A percentile compares a stretch with the other conserved stretches of the same genome.
These are phyloP conservation scores for Lepus townsendii DNA, from an alignment of 2,797 vertebrate genomes.

Conservation along the genomic window DNA sequence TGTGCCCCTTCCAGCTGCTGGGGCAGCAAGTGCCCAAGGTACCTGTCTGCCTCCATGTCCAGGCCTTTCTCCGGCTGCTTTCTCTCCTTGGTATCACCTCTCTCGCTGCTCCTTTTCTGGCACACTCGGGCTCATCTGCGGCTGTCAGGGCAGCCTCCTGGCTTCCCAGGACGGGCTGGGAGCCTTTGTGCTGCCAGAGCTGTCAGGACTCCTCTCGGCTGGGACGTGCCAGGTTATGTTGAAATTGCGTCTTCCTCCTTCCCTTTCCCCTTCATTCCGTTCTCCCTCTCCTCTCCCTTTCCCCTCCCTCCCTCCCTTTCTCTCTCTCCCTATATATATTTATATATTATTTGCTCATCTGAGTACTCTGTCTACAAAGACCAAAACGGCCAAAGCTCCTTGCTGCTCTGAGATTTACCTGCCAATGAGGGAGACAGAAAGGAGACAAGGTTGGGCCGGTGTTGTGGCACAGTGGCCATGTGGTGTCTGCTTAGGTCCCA, in stretches of 20 bases:
- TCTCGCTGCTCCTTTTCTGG: neutral
- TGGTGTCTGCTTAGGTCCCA: no score
- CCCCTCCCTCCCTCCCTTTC: no score
- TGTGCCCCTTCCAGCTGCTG: rapidly evolving
- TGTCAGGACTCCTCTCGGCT: neutral
- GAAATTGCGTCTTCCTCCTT: neutral
- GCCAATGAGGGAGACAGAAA: neutral
- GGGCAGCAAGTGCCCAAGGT: neutral
- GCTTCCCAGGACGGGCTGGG: neutral
- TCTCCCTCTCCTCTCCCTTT: no score
- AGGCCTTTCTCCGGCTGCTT: neutral
- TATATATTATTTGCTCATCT: neutral
- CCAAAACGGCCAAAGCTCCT: neutral
- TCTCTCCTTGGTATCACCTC: neutral
- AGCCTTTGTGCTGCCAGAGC: neutral
- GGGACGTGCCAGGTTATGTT: neutral
- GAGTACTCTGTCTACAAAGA: neutral
- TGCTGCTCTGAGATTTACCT: neutral
- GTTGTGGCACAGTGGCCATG: no score
- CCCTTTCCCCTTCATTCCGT: no score
- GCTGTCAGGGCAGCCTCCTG: neutral
- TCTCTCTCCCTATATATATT: no score
- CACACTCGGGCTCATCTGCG: neutral
- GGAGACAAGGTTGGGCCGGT: neutral
- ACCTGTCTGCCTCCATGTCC: neutral